Conservation (phyloP, 35 echinoderm and acorn worm genomes). For the Heliocidaris tuberculata region DNA sequence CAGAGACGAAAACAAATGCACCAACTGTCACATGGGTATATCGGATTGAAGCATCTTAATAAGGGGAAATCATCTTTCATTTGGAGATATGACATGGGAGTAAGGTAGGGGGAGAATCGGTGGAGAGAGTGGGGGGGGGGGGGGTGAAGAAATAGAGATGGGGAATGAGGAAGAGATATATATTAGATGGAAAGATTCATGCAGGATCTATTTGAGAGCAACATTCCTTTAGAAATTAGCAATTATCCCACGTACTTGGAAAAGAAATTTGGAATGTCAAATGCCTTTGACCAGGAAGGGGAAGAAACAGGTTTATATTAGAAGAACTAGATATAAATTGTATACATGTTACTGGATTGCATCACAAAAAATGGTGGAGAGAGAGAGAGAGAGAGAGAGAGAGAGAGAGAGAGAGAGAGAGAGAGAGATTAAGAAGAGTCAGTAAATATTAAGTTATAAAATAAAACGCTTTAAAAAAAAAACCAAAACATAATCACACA, state of each 20-base stretch:
- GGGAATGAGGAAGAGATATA: too few relatives aligned
- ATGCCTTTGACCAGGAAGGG: neutral
- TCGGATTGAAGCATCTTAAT: neutral
- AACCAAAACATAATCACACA: too few relatives aligned
- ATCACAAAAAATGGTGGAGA: too few relatives aligned
- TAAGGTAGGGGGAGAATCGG: neutral
- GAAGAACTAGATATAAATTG: too few relatives aligned
- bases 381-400: too few relatives aligned
- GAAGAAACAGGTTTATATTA: too few relatives aligned
- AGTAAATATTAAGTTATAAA: too few relatives aligned
- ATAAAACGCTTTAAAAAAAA: too few relatives aligned
- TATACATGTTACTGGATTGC: too few relatives aligned
- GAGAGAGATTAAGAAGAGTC: too few relatives aligned
- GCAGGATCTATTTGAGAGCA: neutral
- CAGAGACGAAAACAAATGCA: neutral
- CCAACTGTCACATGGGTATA: constrained; percentile 2
- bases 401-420: too few relatives aligned
- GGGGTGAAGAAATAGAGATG: neutral
- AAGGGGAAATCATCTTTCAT: neutral
- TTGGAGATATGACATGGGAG: neutral
- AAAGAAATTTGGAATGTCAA: neutral
- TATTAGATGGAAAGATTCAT: neutral
- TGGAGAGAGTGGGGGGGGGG: neutral
- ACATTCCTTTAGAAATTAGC: neutral
- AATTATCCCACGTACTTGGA: neutral